Base-by-base conservation (phyloP, 1,140 invertebrate species). In the Ostrea edulis region DNA sequence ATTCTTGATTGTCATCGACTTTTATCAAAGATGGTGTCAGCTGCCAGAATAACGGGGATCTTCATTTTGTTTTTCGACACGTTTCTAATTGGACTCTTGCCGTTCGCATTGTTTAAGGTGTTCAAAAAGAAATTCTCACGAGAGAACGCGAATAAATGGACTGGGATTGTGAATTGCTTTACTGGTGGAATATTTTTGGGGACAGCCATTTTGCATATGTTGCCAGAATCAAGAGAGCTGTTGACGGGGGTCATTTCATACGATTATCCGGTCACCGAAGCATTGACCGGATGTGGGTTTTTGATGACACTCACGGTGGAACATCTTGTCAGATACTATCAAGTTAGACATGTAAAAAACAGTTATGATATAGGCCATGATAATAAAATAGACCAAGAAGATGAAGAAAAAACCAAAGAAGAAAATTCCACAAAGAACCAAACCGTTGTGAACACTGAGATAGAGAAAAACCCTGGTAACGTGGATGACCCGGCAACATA, bases 111-210 rank as follows among this genome's bases (percentile, higher is more conserved):
- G 44, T n/a, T 83, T 20, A 83, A 44, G 11, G 14, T 83, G n/a
- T 54, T 53, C 25, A 22, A 83, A 8, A 83, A 54, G 51, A 77
- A 71, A 29, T 35, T 71, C 7, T 35, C 68, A 4, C 35, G 29
- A 12, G 68, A 77, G 8, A 77, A 11, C 11, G 3, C 35, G 4
- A 77, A 35, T 7, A 77, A 25, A 25, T 77, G 68, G 68, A 77
- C 35, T 77, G 68, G 68, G 17, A 77, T 77, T 25, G 17, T 92
- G 11, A 94, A 93, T 88, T 93, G 96, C 90, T 96, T 96, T 90
- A 95, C 96, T 58, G 96, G 96, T 11, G 96, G 96, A 35, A 95
- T 96, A 71, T 96, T 96, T 90, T 92, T 96, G 9, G 95, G 93
- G 9, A 96, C 95, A 52, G 96, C 95, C 86, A 93, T 96, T n/a